Evolutionary conservation across 1,140 invertebrate species (phyloP).

Genomic region (Nylanderia fulva): DNA sequence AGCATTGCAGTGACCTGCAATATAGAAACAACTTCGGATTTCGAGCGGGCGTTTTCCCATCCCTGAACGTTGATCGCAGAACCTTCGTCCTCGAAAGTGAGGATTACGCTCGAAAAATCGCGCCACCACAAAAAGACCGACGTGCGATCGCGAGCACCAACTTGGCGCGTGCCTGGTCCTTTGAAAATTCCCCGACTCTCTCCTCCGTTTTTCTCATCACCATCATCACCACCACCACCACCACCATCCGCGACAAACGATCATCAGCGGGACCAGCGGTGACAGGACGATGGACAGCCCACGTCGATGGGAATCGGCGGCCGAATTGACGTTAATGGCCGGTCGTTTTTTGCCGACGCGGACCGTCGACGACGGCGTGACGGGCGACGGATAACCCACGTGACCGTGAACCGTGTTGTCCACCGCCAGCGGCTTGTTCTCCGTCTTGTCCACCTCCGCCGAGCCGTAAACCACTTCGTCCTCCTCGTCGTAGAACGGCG

Average conservation of each 20-base stretch:
- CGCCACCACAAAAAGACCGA: background rate
- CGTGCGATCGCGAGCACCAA: background rate
- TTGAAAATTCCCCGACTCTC: background rate
- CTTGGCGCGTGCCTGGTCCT: background rate
- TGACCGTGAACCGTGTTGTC: constrained; percentile 76
- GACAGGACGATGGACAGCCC: constrained; percentile 3
- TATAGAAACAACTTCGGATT: constrained; percentile 30
- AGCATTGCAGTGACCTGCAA: background rate
- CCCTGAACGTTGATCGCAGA: background rate
- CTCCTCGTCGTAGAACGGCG: constrained; percentile 72
- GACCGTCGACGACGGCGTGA: constrained; percentile 71
- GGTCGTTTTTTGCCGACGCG: constrained; percentile 73
- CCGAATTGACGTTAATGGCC: constrained; percentile 50
- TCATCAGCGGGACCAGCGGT: constrained; percentile 28
- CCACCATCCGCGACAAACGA: constrained; percentile 39
- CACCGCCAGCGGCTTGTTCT: constrained; percentile 69
- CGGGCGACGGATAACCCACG: constrained; percentile 61
- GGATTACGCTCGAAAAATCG: background rate
- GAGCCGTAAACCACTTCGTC: constrained; percentile 72
- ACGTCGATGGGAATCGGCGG: constrained; percentile 13
- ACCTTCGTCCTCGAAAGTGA: constrained; percentile 7
- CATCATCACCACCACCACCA: constrained; percentile 23
- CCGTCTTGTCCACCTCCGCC: constrained; percentile 75
- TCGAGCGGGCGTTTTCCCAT: too few species aligned
- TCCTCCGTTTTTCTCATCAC: background rate